Base-by-base conservation (phyloP, 1,140 invertebrate species). In the Drosophila orena region DNA sequence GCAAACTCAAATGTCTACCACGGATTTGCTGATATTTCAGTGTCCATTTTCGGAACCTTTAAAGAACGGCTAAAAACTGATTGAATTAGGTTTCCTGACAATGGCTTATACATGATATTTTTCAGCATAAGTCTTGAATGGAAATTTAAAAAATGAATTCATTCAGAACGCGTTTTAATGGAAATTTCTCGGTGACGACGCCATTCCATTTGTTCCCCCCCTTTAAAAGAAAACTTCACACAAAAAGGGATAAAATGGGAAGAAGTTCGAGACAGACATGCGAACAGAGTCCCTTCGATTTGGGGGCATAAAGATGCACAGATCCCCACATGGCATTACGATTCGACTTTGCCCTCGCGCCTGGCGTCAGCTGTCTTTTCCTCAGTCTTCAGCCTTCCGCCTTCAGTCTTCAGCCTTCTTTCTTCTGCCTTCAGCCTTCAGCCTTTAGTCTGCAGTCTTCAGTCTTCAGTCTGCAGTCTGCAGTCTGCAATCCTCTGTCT, bases 301-400 rank as follows among this genome's bases (percentile, higher is more conserved):
- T 4, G 24, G 27, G 17, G 17, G 14, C 24, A 38, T 22, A 24
- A n/a, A 53, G 12, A 37, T 22, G 11, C 17, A 10, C 7, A 46
- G 20, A 56, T 46, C 27, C 42, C 60, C 61, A 66, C 17, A 55
- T 47, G 49, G 62, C 65, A 49, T 35, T 17, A 35, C 64, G 30
- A n/a, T 70, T 70, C 66, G 66, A 70, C 66, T 70, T 70, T 70
- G 52, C 64, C 43, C 65, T 11, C 66, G 20, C 27, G 50, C 12
- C 44, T 70, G 66, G 66, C 66, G 66, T 70, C 66, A 70, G 66
- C 50, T 69, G 65, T 66, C 65, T 69, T 44, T 38, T 49, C 40
- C 38, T 20, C 27, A 38, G 37, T 38, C 37, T 38, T 35, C 0
- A 24, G 24, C 4, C n/a, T n/a, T n/a, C n/a, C n/a, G n/a, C n/a